These are phyloP conservation scores for Brachionus rubens DNA, from an alignment of 1,140 invertebrate genomes.

Conservation along the genomic window DNA sequence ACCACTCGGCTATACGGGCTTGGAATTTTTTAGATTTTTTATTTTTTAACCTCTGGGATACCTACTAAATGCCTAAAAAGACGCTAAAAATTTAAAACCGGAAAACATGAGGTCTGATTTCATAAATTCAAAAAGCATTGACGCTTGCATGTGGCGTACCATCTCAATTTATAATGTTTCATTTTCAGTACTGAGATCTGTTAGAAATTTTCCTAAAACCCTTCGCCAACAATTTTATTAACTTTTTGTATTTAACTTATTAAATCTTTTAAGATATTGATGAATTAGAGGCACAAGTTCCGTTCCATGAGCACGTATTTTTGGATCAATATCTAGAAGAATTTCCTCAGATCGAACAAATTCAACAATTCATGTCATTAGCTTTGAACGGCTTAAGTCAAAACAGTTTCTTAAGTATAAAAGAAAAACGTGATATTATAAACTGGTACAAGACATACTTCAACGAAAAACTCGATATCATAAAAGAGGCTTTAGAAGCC, in stretches of 20 bases:
- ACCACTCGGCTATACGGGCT: no score
- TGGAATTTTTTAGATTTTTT: no score
- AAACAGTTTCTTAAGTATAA: conserved; percentile 15
- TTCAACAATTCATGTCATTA: conserved; percentile 35
- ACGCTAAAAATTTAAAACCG: no score
- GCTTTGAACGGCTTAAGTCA: conserved; percentile 7
- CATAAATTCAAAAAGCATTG: no score
- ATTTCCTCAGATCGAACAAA: conserved; percentile 18
- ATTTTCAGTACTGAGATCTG: no score
- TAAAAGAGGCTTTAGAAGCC: conserved; percentile 36
- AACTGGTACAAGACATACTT: conserved; percentile 39
- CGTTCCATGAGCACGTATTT: conserved; percentile 43
- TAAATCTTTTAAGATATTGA: neutral
- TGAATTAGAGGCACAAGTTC: neutral
- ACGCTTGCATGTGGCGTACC: no score
- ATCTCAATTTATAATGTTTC: no score
- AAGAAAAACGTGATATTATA: conserved; percentile 36
- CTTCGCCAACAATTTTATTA: neutral
- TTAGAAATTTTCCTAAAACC: no score
- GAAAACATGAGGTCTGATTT: no score
- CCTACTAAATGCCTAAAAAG: no score
- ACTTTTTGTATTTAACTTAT: no score
- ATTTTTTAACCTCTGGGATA: no score
- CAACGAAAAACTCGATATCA: conserved; percentile 35
- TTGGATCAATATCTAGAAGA: conserved; percentile 39